Conservation (phyloP, 2,113 vertebrate species). For the Epinephelus moara region DNA sequence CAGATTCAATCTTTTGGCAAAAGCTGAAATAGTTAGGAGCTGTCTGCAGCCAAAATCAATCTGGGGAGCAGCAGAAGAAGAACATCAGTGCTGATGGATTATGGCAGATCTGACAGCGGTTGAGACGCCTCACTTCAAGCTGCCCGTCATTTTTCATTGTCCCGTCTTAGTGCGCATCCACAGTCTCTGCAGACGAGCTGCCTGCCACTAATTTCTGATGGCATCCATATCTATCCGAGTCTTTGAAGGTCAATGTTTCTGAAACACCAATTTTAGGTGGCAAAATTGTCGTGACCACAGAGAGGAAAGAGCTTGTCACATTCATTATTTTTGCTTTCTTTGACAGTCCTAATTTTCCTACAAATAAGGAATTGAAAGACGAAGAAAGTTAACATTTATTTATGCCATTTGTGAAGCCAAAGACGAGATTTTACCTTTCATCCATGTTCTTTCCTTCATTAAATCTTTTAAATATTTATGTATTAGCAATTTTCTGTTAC, state of each 20-base stretch:
- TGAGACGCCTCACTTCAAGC: neutral
- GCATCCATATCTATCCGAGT: neutral
- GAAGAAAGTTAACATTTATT: neutral
- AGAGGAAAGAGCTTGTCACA: neutral
- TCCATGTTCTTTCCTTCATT: neutral
- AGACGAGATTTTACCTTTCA: neutral
- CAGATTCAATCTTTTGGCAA: slow-evolving; percentile 38
- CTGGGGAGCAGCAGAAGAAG: slow-evolving; percentile 1
- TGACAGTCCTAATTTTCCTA: neutral
- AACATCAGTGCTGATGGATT: slow-evolving; percentile 1
- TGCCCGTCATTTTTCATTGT: neutral
- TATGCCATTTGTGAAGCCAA: neutral
- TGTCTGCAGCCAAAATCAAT: neutral
- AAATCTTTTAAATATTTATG: neutral
- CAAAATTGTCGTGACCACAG: neutral
- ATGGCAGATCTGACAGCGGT: slow-evolving; percentile 6
- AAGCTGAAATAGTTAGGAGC: slow-evolving; percentile 14
- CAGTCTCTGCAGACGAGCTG: neutral
- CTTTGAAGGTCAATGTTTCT: neutral
- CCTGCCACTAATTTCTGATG: neutral
- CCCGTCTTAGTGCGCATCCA: neutral
- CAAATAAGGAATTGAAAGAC: neutral
- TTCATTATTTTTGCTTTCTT: neutral
- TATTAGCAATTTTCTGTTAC: neutral
- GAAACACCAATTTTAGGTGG: neutral